Base-by-base conservation (phyloP, 2,797 vertebrate genomes). In the Serranus cabrilla region DNA sequence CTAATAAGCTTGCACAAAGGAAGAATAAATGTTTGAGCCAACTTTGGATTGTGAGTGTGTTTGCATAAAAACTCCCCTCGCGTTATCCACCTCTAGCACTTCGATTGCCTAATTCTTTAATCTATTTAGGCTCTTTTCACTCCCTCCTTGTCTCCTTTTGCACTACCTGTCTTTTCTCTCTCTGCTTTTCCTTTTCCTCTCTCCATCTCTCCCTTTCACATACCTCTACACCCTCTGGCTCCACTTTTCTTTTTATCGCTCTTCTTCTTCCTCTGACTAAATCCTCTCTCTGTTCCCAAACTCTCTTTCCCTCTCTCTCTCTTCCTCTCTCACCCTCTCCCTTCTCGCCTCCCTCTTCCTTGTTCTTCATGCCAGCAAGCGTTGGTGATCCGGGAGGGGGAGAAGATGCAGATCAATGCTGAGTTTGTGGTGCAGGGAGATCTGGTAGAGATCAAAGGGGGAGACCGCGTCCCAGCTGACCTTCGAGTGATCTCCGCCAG, bases 401-500 rank as follows among this genome's bases (percentile, higher is more conserved):
- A 97, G 92, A 99, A 97, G 93, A 87, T 95, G 61, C 96, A 97
- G 79, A 97, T 99, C 90, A 97, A 99, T 18, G 98, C 97, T 0
- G 97, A 98, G 88, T 89, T 94, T 0, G 96, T 99, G 89, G 98
- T 98, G 86, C 91, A 94, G 25, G 98, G 98, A 20, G 98, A 99
- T 79, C 90, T 99, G 89, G 97, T 99, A 87, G 98, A 99, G 92
- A 95, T 99, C 88, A 98, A 98, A 88, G 98, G 97, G 0, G 97
- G 97, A 5, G 98, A 99, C 90, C 93, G 97, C 0, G 93, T 97
- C 75, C 97, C 97, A 0, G 97, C 98, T 0, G 97, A 99, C 93
- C 94, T 99, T 43, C 90, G 97, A 51, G 94, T 99, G 77, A 93
- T 98, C 89, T 97, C 96, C 34, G 93, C 97, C 46, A 96, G 95